Percentiles rank a stretch among this genome's conserved stretches.
Conservation (phyloP, 2,797 vertebrate species). For the Pygocentrus nattereri region DNA sequence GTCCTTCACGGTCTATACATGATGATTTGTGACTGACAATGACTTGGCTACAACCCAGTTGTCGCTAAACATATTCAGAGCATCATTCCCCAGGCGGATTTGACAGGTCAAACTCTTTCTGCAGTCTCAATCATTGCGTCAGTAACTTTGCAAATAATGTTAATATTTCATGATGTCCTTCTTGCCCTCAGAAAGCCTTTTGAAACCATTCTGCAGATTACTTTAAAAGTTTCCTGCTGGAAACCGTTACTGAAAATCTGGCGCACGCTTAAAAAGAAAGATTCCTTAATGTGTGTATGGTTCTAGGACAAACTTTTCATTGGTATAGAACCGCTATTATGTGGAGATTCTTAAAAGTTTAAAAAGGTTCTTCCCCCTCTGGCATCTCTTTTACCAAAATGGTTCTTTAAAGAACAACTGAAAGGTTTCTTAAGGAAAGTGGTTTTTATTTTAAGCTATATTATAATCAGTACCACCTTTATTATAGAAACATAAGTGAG, state of each 20-base stretch:
- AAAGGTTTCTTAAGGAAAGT: no score
- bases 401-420: no score
- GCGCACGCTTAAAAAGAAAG: neutral
- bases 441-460: no score
- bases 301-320: neutral
- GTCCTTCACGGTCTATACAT: neutral
- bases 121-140: neutral
- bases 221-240: neutral
- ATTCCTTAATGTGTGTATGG: neutral
- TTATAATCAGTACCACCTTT: no score
- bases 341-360: neutral
- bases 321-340: no score
- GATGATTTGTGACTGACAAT: constrained; percentile 17
- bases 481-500: no score
- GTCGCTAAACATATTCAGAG: neutral
- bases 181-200: neutral
- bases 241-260: neutral
- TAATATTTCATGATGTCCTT: neutral
- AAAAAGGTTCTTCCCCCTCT: no score
- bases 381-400: neutral
- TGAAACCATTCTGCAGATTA: neutral
- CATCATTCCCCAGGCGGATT: neutral
- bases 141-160: constrained; percentile 6
- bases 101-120: constrained; percentile 5
- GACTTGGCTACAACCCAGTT: neutral